Evolutionary conservation across 1,140 invertebrate species (phyloP).

Genomic region (Drosophila watanabei): DNA sequence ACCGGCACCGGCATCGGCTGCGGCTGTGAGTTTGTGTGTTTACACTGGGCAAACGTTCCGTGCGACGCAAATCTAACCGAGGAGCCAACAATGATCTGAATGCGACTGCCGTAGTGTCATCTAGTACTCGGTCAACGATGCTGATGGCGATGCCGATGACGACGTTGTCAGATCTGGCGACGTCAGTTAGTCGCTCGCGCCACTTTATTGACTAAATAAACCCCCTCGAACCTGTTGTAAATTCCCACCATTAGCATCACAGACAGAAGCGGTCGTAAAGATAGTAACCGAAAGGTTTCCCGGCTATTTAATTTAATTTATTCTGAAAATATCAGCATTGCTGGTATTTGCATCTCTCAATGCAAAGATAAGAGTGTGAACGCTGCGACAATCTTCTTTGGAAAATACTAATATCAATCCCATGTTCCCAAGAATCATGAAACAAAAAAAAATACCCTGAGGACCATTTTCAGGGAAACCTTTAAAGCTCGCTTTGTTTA

Average conservation of each 20-base stretch:
- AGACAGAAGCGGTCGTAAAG: slow-evolving; percentile 26
- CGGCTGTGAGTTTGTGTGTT: slow-evolving; percentile 37
- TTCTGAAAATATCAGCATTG: neutral
- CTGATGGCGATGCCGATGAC: slow-evolving; percentile 41
- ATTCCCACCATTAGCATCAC: slow-evolving; percentile 31
- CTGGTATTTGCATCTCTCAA: neutral
- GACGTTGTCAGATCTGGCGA: slow-evolving; percentile 34
- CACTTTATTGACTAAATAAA: slow-evolving; percentile 47
- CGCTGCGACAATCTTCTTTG: slow-evolving; percentile 11
- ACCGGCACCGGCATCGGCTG: slow-evolving; percentile 61
- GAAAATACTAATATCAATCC: slow-evolving; percentile 34
- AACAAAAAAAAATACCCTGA: neutral
- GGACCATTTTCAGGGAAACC: neutral
- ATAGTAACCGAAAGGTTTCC: neutral
- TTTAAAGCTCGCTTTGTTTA: neutral
- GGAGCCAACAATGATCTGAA: slow-evolving; percentile 31
- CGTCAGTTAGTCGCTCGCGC: slow-evolving; percentile 51
- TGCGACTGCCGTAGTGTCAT: slow-evolving; percentile 23
- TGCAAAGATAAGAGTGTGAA: slow-evolving; percentile 8
- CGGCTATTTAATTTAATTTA: neutral
- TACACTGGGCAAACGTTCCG: slow-evolving; percentile 65
- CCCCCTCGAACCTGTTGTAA: slow-evolving; percentile 27
- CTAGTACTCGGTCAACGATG: slow-evolving; percentile 31
- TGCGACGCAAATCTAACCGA: slow-evolving; percentile 78
- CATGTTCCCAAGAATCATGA: slow-evolving; percentile 2